Percentiles rank a stretch among this genome's conserved stretches.
Evolutionary conservation across 1,140 invertebrate genomes (phyloP).

Genomic region (Papilio polytes): DNA sequence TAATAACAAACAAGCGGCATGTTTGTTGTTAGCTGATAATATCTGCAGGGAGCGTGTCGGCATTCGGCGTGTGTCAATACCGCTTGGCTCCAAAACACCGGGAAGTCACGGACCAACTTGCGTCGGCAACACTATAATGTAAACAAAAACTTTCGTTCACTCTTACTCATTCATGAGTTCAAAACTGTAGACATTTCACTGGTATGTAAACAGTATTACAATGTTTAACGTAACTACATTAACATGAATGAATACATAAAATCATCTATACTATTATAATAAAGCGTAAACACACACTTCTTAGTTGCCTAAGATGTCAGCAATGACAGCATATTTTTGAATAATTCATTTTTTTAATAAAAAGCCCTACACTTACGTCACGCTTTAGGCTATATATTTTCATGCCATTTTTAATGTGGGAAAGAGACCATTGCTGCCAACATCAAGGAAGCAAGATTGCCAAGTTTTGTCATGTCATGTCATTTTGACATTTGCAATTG

Average conservation of each 20-base stretch:
- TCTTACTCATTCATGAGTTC: slow-evolving; percentile 14
- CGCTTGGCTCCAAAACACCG: not conserved
- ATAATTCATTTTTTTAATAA: no score
- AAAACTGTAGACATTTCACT: slow-evolving; percentile 3
- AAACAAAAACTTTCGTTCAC: slow-evolving; percentile 5
- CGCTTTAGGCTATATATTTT: no score
- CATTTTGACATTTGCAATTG: no score
- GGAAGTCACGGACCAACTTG: slow-evolving; percentile 21
- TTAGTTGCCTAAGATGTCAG: no score
- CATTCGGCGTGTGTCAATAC: slow-evolving; percentile 3
- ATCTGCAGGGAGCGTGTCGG: slow-evolving; percentile 5
- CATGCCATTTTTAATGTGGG: no score
- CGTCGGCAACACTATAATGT: slow-evolving; percentile 14
- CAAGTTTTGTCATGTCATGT: no score
- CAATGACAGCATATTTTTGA: no score
- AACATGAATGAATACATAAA: not conserved
- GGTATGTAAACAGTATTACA: slow-evolving; percentile 1
- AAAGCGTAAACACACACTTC: no score
- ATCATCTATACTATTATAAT: no score
- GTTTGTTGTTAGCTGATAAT: slow-evolving; percentile 6
- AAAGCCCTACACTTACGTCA: no score
- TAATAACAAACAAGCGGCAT: slow-evolving; percentile 6
- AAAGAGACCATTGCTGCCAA: no score
- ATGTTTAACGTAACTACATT: not conserved
- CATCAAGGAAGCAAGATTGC: no score